These are phyloP conservation scores for Heliconius cydno DNA, from an alignment of 2,888 invertebrate species.

Conservation along the genomic window DNA sequence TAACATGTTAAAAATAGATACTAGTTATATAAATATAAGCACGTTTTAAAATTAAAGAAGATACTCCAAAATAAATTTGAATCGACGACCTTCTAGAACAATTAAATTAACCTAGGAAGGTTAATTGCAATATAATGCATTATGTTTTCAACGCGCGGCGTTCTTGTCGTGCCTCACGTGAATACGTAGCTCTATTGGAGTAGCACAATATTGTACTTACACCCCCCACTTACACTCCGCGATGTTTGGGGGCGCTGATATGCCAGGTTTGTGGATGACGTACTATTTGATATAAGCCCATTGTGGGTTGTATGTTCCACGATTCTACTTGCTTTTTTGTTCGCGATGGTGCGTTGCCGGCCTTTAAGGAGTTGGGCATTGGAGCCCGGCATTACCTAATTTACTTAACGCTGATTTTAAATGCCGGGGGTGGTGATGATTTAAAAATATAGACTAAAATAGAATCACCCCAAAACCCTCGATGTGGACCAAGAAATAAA, in stretches of 20 bases:
- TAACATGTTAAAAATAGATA: no score
- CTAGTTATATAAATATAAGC: no score
- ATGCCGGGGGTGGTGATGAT: no score
- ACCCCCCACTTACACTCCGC: conserved; percentile 35
- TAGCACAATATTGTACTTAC: conserved; percentile 58
- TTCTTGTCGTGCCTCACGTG: conserved; percentile 65
- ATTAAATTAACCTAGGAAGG: conserved; percentile 31
- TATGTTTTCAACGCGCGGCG: conserved; percentile 50
- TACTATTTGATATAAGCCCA: background rate
- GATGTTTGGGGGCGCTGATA: conserved; percentile 25
- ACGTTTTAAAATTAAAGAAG: background rate
- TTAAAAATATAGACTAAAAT: no score
- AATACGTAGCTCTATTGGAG: conserved; percentile 66
- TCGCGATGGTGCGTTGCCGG: no score
- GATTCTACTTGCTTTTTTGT: no score
- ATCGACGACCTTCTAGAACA: background rate
- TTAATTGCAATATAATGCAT: conserved; percentile 36
- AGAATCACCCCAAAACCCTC: background rate
- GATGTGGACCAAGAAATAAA: background rate
- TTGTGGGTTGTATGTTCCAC: background rate
- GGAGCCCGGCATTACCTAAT: no score
- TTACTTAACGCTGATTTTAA: no score
- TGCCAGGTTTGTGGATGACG: conserved; percentile 11
- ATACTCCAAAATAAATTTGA: background rate
- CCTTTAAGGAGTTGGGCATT: no score